Base-by-base conservation (phyloP, 2,113 vertebrate species). In the Myotis davidii region DNA sequence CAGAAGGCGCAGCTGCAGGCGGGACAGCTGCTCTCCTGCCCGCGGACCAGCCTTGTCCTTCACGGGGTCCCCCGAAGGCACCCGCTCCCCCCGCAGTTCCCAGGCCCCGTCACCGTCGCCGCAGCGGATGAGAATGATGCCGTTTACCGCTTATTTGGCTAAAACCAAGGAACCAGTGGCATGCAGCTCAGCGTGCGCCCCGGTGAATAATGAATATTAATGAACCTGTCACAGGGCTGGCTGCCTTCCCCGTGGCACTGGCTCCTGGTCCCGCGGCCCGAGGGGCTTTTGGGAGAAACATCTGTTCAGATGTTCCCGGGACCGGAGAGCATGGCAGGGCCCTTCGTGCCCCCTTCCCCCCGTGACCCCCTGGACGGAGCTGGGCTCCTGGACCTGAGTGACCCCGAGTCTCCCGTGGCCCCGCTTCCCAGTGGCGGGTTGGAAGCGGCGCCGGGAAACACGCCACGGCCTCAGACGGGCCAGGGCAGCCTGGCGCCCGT, bases 141-240 rank as follows among this genome's bases (percentile, higher is more conserved):
- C 7, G 65, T 98, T 98, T 96, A 97, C 96, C 96, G 73, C 96
- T 97, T 98, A 98, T 98, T 98, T 98, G 98, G 98, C 98, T 96
- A 97, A 97, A 98, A 97, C 97, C 98, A 98, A 98, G 97, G 98
- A 98, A 98, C 97, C 98, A 96, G 73, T 77, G 97, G 97, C 95
- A 98, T 98, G 98, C 98, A 98, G 95, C 98, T 97, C 98, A 97
- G 97, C 92, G 0, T 97, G 98, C 98, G 97, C 92, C 96, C 96
- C 48, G 70, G 94, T 93, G 97, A 95, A 97, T 98, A 98, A 98
- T 97, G 97, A 98, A 98, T 98, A 98, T 98, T 98, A 99, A 99
- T 98, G 97, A 94, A 64, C 90, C 97, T 98, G 97, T 97, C 98
- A 98, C 32, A 48, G 88, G 95, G 89, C 95, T 94, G 96, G 95